Evolutionary conservation across 2,113 vertebrate genomes (phyloP).

Genomic region (Dipodomys merriami): DNA sequence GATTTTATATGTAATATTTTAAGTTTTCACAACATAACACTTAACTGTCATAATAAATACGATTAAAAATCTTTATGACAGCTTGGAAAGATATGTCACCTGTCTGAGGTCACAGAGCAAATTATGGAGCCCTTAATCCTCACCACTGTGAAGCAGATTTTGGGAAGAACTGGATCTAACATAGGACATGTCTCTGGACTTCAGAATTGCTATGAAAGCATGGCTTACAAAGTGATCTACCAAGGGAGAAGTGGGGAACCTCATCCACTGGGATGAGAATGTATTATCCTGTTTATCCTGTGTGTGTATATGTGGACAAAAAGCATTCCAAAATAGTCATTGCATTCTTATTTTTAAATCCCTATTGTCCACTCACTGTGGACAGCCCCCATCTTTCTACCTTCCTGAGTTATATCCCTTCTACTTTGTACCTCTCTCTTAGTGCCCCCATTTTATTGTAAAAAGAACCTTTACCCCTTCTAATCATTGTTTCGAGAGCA

Average conservation of each 20-base stretch:
- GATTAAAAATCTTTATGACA: not conserved
- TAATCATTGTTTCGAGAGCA: not conserved
- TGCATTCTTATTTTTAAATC: not conserved
- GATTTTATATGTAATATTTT: not conserved
- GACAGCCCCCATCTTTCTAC: not conserved
- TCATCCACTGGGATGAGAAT: too few relatives aligned
- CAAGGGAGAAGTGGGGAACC: accelerated
- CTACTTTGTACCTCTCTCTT: not conserved
- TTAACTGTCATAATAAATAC: not conserved
- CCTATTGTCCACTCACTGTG: too few relatives aligned
- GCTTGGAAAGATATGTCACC: not conserved
- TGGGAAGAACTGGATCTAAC: not conserved
- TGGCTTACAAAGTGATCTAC: accelerated
- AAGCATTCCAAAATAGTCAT: not conserved
- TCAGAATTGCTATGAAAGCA: not conserved
- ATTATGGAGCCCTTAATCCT: not conserved
- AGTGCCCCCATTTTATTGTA: not conserved
- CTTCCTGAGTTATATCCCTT: too few relatives aligned
- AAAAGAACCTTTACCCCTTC: not conserved
- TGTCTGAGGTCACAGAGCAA: not conserved
- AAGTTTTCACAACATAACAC: not conserved
- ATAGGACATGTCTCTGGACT: accelerated
- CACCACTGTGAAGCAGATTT: not conserved
- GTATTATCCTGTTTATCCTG: not conserved
- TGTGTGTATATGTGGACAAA: not conserved